These are phyloP conservation scores for Serilophus lunatus DNA, from an alignment of 2,113 vertebrate genomes.

Conservation along the genomic window DNA sequence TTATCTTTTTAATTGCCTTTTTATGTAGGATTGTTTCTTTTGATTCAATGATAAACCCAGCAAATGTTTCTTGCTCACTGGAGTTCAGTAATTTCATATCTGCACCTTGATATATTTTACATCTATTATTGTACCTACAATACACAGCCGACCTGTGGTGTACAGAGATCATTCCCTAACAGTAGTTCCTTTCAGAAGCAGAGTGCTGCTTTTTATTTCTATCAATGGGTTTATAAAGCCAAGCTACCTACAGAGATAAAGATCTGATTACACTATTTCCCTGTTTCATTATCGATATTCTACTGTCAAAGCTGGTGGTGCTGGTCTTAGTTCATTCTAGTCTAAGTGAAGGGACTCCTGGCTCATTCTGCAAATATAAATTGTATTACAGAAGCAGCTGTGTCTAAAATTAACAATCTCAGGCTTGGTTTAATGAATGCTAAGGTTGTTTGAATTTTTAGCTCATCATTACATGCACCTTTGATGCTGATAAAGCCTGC, in stretches of 20 bases:
- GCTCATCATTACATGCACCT: background rate
- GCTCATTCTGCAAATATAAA: background rate
- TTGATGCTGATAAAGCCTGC: background rate
- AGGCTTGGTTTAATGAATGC: background rate
- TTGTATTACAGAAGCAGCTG: background rate
- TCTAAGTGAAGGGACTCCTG: background rate
- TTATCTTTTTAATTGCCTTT: background rate
- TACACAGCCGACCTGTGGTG: background rate
- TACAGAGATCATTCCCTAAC: background rate
- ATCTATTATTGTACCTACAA: background rate
- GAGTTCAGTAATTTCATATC: background rate
- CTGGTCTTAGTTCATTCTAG: background rate
- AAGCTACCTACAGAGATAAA: background rate
- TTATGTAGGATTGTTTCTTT: background rate
- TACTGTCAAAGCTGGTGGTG: background rate
- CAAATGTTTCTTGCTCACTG: background rate
- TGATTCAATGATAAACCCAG: background rate
- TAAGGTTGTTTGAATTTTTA: background rate
- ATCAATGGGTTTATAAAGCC: background rate
- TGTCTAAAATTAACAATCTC: background rate
- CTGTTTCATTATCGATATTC: background rate
- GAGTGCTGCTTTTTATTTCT: background rate
- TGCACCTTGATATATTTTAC: background rate
- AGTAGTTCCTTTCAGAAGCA: background rate
- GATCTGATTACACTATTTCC: background rate